Base-by-base conservation (phyloP, 1,140 invertebrate genomes). In the Zelostemma sp. region DNA sequence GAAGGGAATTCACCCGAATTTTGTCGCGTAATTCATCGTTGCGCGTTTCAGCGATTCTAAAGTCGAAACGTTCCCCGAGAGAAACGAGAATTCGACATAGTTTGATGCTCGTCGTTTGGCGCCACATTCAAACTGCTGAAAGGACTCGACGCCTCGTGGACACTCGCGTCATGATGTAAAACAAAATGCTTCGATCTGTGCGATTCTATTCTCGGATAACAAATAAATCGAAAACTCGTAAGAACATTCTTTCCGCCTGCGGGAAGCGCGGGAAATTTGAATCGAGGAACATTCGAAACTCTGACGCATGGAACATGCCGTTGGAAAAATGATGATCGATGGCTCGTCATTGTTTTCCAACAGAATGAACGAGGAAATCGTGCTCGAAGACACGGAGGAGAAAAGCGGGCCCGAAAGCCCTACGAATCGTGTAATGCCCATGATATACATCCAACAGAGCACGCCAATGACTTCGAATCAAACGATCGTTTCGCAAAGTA, bases 351-450 rank as follows among this genome's bases (percentile, higher is more conserved):
- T 48, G 6, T 48, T 48, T 48, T 28, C 28, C 15, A 19, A 12
- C 62, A 83, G 81, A 77, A 82, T 84, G 82, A 80, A 81, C 25
- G 80, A 83, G 31, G 82, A 84, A 77, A 82, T 84, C 72, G 60
- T 81, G 16, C 73, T 82, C 14, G 79, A 82, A 6, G 79, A 81
- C 56, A 38, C 60, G 11, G 76, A 78, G 14, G 77, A 83, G 15
- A 77, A 76, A 62, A 75, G 72, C 59, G 63, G 33, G 12, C 51
- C 51, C 0, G 75, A 80, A 11, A 21, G 75, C 8, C 16, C 79
- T 9, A 70, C 79, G 40, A 72, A 64, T n/a, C 66, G 75, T 45
- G 81, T 85, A 33, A 80, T 82, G 77, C 79, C 83, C 43, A 71
- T 84, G 63, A 56, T 85, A 53, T 85, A 85, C 35, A 80, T 85